Evolutionary conservation across 2,797 vertebrate species (phyloP).

Genomic region (Enteromius radiatus): DNA sequence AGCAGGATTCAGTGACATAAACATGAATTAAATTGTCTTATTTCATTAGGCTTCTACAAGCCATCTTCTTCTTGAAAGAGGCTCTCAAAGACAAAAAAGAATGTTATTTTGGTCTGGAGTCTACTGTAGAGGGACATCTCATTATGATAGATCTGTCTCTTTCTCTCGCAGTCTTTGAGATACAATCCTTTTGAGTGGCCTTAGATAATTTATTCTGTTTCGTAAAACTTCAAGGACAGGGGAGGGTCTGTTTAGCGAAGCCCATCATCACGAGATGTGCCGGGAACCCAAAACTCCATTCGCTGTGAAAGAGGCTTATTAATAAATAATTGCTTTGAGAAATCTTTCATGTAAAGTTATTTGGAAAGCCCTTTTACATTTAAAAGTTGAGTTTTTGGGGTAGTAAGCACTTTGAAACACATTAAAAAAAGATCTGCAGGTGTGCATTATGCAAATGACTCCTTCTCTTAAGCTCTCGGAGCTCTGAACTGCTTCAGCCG

Average conservation of each 20-base stretch:
- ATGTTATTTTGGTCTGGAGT: background rate
- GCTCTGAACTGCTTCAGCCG: constrained; percentile 37
- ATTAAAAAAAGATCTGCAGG: constrained; percentile 55
- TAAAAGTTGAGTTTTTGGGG: constrained; percentile 32
- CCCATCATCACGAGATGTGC: background rate
- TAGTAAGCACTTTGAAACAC: constrained; percentile 52
- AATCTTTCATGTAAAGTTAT: constrained; percentile 32
- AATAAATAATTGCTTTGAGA: constrained; percentile 30
- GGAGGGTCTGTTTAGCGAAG: background rate
- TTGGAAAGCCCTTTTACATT: constrained; percentile 28
- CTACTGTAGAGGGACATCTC: background rate
- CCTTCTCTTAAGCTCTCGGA: constrained; percentile 27
- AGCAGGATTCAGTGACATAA: background rate
- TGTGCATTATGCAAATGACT: constrained; percentile 57
- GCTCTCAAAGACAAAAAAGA: background rate
- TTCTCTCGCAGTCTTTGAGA: constrained; percentile 1
- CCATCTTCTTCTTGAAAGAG: background rate
- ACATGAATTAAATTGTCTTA: background rate
- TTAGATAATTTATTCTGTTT: constrained; percentile 5
- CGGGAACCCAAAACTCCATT: constrained; percentile 2
- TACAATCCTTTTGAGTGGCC: constrained; percentile 1
- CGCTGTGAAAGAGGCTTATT: constrained; percentile 7
- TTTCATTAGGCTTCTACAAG: background rate
- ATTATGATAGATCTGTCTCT: constrained; percentile 19
- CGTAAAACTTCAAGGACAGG: constrained; percentile 20